Base-by-base conservation (phyloP, 1,140 invertebrate genomes). In the Acyrthosiphon pisum region DNA sequence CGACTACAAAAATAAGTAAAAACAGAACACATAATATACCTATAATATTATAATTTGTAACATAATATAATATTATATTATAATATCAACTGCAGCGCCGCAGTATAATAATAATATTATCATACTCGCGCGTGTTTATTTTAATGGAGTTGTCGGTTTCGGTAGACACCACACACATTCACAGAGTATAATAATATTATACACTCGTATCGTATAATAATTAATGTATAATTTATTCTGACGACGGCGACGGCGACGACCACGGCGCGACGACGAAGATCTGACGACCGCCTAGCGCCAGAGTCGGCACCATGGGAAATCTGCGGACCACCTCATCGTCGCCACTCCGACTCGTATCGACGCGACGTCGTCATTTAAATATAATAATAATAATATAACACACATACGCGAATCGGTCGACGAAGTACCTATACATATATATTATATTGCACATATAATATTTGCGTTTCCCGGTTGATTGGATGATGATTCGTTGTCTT, bases 231-330 rank as follows among this genome's bases (percentile, higher is more conserved):
- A 89, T 89, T 89, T 53, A 89, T 89, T 89, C 87, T 20, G 87
- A 11, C 48, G 46, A 23, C n/a, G 35, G 23, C 35, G 35, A 41
- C 35, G 30, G 20, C 53, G 53, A 26, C 22, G 20, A 53, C 50
- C 0, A 1, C 81, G 81, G 0, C 30, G 35, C 37, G 83, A 26
- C 23, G 76, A 23, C 20, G 81, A 83, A 6, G 60, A 68, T n/a
- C 60, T n/a, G 60, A n/a, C 60, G 60, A n/a, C 30, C 60, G 37
- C 20, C 26, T n/a, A n/a, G 44, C 26, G 41, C 26, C 7, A 22
- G n/a, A 23, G 87, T 37, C 7, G 87, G 87, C 87, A 89, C n/a
- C 87, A 89, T 89, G 87, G 87, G 87, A 89, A 89, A 89, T 89
- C 87, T 89, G 87, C 35, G 41, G 41, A 86, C 41, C 60, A 18